phyloP scores from a whole-genome alignment of 1,140 invertebrate species.

The Archivesica marissinica region DNA sequence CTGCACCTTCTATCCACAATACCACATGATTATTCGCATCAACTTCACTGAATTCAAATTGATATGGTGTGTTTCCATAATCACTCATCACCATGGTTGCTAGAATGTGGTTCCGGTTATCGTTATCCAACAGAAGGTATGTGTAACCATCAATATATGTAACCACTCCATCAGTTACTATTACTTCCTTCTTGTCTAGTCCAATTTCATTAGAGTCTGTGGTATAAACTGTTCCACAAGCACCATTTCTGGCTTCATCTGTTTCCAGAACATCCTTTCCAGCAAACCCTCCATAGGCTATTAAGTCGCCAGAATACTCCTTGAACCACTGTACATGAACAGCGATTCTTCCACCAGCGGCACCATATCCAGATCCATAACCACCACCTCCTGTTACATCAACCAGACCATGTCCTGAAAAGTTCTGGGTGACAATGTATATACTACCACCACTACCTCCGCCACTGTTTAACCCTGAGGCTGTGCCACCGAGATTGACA shows the following conservation, averaged over 20 bases:
- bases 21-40: constrained; percentile 72
- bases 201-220: constrained; percentile 66
- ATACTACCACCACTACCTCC: constrained; percentile 78
- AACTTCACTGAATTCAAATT: constrained; percentile 73
- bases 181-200: constrained; percentile 63
- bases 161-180: constrained; percentile 55
- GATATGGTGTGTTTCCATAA: constrained; percentile 33
- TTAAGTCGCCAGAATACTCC: constrained; percentile 71
- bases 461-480: constrained; percentile 65
- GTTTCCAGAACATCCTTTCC: constrained; percentile 45
- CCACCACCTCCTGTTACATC: constrained; percentile 70
- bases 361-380: constrained; percentile 67
- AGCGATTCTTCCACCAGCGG: constrained; percentile 73
- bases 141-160: constrained; percentile 64
- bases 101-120: constrained; percentile 72
- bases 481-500: constrained; percentile 65
- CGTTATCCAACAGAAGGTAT: constrained; percentile 73
- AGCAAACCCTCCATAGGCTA: constrained; percentile 70
- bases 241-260: constrained; percentile 69
- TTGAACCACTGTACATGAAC: constrained; percentile 70
- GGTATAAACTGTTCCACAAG: constrained; percentile 74
- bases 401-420: constrained; percentile 75
- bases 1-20: constrained; percentile 68
- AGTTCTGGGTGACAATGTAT: constrained; percentile 68
- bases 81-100: constrained; percentile 72